Evolutionary conservation across 2,888 invertebrate species (phyloP), one percentile per base, ranked within the genome.

Genomic region (Crioceris asparagi): DNA sequence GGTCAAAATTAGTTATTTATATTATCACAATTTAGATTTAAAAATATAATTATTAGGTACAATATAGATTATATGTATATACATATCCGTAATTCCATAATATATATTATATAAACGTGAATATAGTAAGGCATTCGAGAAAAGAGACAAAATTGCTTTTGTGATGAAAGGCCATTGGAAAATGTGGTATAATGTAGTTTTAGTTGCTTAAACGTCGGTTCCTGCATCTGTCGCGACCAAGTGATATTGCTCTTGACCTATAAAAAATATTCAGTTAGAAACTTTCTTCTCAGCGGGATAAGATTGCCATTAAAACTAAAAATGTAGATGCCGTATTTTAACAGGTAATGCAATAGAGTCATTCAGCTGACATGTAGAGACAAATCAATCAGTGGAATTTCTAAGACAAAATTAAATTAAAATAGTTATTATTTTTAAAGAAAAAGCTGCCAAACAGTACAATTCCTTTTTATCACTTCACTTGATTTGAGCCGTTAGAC

Each of bases 181-280:
- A 40, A 35, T 40, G 43, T 39, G 12, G 12, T 27, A 14, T 27
- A 14, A 14, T 15, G 27, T 14, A 34, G 18, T 32, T 17, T 29
- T 38, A 32, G 43, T 33, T 40, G 56, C 59, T 68, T 64, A 76
- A 46, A 75, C 73, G 45, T 70, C 69, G 44, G 73, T 74, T 50
- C 74, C 75, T 56, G 72, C 64, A 52, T 75, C 74, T 47, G 73
- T 72, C 18, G 73, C 69, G 40, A 70, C 70, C 52, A 72, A 54
- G 56, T 76, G 76, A 59, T 77, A 77, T 51, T 75, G 71, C 60
- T 78, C 77, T 59, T 78, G 77, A 66, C 75, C 78, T 77, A 57
- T n/a, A 65, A 65, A 29, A 32, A 37, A 43, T 41, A 36, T 25
- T 8, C 21, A 29, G 15, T 16, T 12, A 25, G n/a, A n/a, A n/a